Conservation (phyloP, 1,140 invertebrate genomes). For the Drosophila pseudoananassae region DNA sequence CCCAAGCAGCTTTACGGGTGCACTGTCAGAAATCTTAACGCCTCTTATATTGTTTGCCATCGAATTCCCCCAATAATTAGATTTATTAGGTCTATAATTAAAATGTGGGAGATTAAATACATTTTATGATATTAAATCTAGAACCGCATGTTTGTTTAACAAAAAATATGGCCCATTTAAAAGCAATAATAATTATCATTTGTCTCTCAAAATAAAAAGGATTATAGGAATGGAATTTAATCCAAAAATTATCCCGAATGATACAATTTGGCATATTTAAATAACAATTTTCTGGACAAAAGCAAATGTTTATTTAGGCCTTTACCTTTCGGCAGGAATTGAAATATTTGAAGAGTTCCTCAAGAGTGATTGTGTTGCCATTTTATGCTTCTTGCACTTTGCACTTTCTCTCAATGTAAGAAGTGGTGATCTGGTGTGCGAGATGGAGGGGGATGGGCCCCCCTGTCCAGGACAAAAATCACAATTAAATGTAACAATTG, state of each 20-base stretch:
- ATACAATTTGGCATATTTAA: not conserved
- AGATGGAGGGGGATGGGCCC: not conserved
- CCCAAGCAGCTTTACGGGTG: constrained; percentile 44
- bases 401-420: constrained; percentile 14
- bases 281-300: not conserved
- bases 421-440: not conserved
- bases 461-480: constrained; percentile 66
- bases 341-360: not conserved
- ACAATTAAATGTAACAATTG: constrained; percentile 83
- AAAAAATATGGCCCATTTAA: not conserved
- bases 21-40: constrained; percentile 3
- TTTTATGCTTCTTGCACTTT: not conserved
- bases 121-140: not conserved
- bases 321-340: not conserved
- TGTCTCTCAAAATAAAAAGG: not conserved
- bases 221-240: not conserved
- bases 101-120: not conserved
- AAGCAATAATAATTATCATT: not conserved
- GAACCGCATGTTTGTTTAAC: not conserved
- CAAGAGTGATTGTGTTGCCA: not conserved
- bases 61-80: not conserved
- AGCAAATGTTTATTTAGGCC: constrained; percentile 4
- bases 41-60: not conserved
- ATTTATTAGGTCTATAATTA: not conserved
- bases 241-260: not conserved